These are phyloP conservation scores for Mobula hypostoma DNA, from an alignment of 2,113 vertebrate species.

Conservation along the genomic window DNA sequence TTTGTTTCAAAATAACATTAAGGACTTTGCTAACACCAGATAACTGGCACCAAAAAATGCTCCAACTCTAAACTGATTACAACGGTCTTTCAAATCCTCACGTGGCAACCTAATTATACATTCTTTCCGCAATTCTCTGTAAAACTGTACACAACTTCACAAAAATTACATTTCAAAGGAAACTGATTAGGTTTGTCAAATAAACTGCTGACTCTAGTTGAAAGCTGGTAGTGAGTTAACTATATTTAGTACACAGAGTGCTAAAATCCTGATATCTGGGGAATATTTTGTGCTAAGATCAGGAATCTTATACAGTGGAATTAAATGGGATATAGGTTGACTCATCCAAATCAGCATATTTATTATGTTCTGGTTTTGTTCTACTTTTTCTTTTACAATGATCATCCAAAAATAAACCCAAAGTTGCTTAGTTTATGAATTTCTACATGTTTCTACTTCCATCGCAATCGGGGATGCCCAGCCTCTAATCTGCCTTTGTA, in stretches of 20 bases:
- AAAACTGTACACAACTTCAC: not conserved
- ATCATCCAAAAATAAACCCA: not conserved
- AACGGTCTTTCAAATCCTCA: not conserved
- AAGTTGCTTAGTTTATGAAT: not conserved
- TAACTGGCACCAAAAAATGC: too few relatives aligned
- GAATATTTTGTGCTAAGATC: not conserved
- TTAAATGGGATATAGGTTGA: not conserved
- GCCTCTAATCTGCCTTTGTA: too few relatives aligned
- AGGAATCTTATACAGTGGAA: not conserved
- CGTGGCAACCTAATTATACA: not conserved
- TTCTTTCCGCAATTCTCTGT: not conserved
- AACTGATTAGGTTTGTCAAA: not conserved
- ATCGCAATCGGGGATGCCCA: not conserved
- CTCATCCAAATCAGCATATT: not conserved
- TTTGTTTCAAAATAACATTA: too few relatives aligned
- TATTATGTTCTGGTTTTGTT: not conserved
- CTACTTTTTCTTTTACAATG: not conserved
- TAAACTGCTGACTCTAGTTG: not conserved
- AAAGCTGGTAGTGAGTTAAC: not conserved
- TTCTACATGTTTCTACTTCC: not conserved
- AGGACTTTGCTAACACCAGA: too few relatives aligned
- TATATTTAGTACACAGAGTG: not conserved
- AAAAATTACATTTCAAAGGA: not conserved
- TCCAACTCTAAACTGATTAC: not conserved
- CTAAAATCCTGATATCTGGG: not conserved